Percentiles rank a stretch among this genome's conserved stretches.
phyloP scores from a whole-genome alignment of 2,797 vertebrate species.

The Melanotaenia parkinsoni region DNA sequence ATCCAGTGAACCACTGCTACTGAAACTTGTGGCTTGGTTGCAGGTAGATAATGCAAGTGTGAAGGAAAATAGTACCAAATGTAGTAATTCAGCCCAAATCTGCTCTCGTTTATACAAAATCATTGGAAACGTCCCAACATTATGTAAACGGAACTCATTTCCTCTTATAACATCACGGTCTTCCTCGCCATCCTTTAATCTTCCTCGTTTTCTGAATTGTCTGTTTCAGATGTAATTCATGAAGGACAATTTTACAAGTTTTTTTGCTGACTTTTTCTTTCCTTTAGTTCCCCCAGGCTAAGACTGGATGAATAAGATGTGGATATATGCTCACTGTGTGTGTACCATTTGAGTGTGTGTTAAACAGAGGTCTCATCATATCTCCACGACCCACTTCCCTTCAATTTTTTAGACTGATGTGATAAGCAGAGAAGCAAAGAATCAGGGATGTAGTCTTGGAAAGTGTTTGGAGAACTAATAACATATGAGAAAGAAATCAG shows the following conservation, averaged over 20 bases:
- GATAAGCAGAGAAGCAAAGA: constrained; percentile 57
- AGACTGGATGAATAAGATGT: constrained; percentile 11
- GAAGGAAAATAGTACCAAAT: not conserved
- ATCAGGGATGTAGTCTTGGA: constrained; percentile 36
- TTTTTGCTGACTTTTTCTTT: constrained; percentile 1
- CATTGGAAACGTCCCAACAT: not conserved
- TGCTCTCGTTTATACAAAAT: not conserved
- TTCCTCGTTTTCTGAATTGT: not conserved
- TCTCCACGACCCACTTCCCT: constrained; percentile 46
- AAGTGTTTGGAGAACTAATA: constrained; percentile 34
- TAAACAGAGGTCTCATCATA: constrained; percentile 32
- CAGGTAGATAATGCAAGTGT: not conserved
- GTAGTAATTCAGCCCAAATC: not conserved
- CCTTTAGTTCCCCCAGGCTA: constrained; percentile 17
- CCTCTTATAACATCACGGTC: not conserved
- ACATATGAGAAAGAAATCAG: not conserved
- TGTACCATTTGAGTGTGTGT: constrained; percentile 18
- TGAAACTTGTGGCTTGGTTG: not conserved
- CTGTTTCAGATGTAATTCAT: not conserved
- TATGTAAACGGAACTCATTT: not conserved
- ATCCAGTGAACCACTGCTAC: too few species aligned
- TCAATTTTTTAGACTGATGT: constrained; percentile 65
- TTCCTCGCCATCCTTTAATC: not conserved
- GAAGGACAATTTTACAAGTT: not conserved
- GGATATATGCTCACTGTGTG: constrained; percentile 31